Base-by-base conservation (phyloP, 2,113 vertebrate genomes). In the Scartelaos histophorus region DNA sequence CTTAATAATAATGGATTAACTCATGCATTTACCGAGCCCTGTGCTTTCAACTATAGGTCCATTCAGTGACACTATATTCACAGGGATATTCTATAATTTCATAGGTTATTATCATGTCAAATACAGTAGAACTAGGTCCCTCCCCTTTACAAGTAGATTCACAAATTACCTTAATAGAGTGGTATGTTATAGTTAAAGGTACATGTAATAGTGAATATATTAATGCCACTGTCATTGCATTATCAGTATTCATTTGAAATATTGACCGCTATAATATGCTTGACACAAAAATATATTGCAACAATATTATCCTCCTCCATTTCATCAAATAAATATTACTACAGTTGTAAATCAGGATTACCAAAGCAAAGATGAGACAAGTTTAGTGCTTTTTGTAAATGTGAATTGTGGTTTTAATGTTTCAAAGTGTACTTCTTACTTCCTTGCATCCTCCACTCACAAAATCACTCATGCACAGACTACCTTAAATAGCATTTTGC, bases 31-130 rank as follows among this genome's bases (percentile, higher is more conserved):
- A 73, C 29, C n/a, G 61, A 56, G 56, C 82, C 56, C 35, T 78
- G 80, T 71, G 70, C 73, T 69, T 76, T 86, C 82, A 79, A 90
- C 78, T 78, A 86, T 79, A 74, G 73, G 75, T 84, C 70, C 47
- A 84, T 54, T 54, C 51, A 70, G 73, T 82, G 77, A 87, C 87
- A 88, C 73, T 75, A 79, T 79, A 66, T 78, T 75, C 66, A 82
- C 74, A 70, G 62, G 74, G 69, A 65, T 85, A 56, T 71, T 72
- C 79, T 49, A 70, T 73, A 19, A 61, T 43, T 34, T 56, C 69
- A 68, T 57, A 81, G 66, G 56, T 25, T 22, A 25, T 25, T 15
- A 58, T 58, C 56, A 58, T 58, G 21, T 58, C 56, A 58, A 21
- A 58, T 24, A 58, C 22, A 21, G 51, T 10, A 54, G 19, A 9